phyloP scores from a whole-genome alignment of 2,888 invertebrate genomes.

The Entomobrya proxima region DNA sequence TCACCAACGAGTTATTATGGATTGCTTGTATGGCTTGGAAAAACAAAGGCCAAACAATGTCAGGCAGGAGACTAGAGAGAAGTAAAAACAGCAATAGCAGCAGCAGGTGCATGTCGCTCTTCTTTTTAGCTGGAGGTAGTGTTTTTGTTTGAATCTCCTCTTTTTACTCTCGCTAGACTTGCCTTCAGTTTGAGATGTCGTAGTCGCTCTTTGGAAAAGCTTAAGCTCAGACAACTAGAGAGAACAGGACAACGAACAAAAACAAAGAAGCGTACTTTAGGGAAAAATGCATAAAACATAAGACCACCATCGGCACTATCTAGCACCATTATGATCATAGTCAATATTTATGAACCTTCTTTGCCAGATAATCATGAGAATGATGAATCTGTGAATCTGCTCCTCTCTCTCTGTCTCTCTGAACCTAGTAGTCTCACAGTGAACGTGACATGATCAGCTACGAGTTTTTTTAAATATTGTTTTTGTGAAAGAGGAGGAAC shows the following conservation, averaged over 20 bases:
- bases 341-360: not conserved
- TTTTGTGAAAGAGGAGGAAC: not conserved
- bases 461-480: not conserved
- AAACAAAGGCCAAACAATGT: not conserved
- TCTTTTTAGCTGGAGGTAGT: not conserved
- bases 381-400: not conserved
- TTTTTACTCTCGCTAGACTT: not conserved
- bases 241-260: not conserved
- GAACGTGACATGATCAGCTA: constrained; percentile 47
- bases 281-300: no score
- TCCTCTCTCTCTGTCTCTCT: not conserved
- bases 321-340: no score
- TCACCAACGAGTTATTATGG: not conserved
- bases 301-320: no score
- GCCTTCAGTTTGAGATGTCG: not conserved
- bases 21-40: not conserved
- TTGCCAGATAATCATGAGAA: not conserved
- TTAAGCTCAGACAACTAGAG: not conserved
- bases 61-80: not conserved
- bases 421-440: not conserved
- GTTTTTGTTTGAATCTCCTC: not conserved
- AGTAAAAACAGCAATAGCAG: not conserved
- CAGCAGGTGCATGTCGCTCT: not conserved
- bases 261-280: no score
- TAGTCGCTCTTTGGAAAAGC: not conserved